Evolutionary conservation across 2,113 vertebrate genomes (phyloP), one percentile per base, ranked within the genome.

Genomic region (Guaruba guarouba): DNA sequence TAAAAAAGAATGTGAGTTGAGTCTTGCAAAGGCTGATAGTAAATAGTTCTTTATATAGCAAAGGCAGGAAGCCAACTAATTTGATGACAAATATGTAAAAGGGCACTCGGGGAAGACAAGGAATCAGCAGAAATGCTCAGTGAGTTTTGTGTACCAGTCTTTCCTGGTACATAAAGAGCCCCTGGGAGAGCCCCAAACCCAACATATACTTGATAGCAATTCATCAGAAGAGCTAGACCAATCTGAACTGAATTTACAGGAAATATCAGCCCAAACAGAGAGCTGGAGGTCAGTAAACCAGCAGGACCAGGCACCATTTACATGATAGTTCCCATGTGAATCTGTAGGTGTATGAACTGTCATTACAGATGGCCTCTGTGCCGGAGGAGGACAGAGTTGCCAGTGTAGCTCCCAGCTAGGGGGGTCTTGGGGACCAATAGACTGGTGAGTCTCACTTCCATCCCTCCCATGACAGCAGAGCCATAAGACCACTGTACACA

Each of bases 41-140:
- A 89, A 92, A 88, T 52, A 83, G 24, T 73, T 76, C 86, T 91
- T 86, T 77, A 63, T 67, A 62, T 44, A 81, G 61, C 49, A 89
- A 92, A 91, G 69, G 78, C 93, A 89, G 61, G 61, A 95, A 94
- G 77, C 73, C 91, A 88, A 35, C 41, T 73, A 37, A 54, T 76
- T 92, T 66, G 55, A 66, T 55, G 49, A 86, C 46, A 74, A 57
- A 77, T 57, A 64, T 49, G 71, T 88, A 39, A 92, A 93, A 82
- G 59, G 52, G 27, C 71, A 52, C 52, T 90, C 5, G 1, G 28
- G 52, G 48, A 93, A 82, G 52, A 80, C 70, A 76, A 76, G 52
- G 63, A 68, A 90, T 80, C 52, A 73, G 67, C 79, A 95, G 77
- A 80, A 93, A 61, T 76, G 27, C 43, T 85, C 61, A 28, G 22